Conservation (phyloP, 2,113 vertebrate species). For the Centrocercus urophasianus region DNA sequence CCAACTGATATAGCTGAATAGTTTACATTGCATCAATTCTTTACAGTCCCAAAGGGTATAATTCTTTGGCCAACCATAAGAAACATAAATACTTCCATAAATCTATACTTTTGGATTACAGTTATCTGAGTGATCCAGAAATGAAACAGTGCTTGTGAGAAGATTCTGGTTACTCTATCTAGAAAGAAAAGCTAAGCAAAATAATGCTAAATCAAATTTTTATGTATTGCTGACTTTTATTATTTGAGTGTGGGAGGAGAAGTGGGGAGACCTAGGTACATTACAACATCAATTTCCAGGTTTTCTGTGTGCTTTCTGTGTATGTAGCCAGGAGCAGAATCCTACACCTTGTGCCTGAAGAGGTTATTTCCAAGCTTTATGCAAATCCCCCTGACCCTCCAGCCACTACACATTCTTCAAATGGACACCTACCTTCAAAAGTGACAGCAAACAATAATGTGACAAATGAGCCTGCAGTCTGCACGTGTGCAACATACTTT, state of each 20-base stretch:
- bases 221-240: conserved; percentile 21
- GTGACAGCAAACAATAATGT: conserved; percentile 92
- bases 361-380: conserved; percentile 81
- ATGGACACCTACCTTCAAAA: conserved; percentile 93
- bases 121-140: conserved; percentile 1
- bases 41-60: conserved; percentile 35
- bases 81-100: conserved; percentile 32
- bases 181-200: not conserved
- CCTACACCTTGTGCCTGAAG: conserved; percentile 37
- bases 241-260: not conserved
- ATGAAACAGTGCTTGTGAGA: conserved; percentile 21
- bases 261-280: not conserved
- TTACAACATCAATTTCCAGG: not conserved
- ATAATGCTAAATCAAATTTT: conserved; percentile 21
- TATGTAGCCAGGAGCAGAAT: conserved; percentile 29
- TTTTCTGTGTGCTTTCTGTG: conserved; percentile 38
- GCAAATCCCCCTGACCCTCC: conserved; percentile 90
- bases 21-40: not conserved
- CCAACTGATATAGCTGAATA: not conserved
- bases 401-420: conserved; percentile 94
- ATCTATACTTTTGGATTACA: not conserved
- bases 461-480: conserved; percentile 90
- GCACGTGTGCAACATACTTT: conserved; percentile 81
- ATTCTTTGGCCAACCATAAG: conserved; percentile 36
- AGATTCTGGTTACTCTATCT: not conserved